These are phyloP conservation scores for Microcebus ravelobensis DNA, from an alignment of 2,113 vertebrate genomes.

Conservation along the genomic window DNA sequence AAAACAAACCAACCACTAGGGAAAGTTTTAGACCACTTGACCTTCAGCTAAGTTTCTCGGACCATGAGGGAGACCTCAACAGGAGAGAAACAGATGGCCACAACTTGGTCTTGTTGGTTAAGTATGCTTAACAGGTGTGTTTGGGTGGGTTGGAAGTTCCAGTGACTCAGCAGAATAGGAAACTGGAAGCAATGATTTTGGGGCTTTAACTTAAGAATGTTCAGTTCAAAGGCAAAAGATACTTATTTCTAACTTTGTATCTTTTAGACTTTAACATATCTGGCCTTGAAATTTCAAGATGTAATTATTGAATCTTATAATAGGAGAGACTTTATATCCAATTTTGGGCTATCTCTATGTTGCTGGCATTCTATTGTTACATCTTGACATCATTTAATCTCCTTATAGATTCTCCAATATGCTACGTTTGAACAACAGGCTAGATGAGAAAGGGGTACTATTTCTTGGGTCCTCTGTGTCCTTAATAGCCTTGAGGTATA, in stretches of 20 bases:
- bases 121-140: no score
- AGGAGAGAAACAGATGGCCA: no score
- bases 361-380: not conserved
- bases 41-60: not conserved
- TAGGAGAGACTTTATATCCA: not conserved
- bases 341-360: not conserved
- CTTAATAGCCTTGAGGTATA: not conserved
- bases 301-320: not conserved
- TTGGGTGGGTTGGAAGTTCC: not conserved
- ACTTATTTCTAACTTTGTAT: not conserved
- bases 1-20: not conserved
- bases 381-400: not conserved
- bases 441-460: fast-evolving
- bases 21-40: not conserved
- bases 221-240: not conserved
- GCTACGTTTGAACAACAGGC: not conserved
- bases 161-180: not conserved
- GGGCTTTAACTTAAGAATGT: not conserved
- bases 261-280: not conserved
- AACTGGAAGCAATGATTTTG: not conserved
- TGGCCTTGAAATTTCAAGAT: constrained; percentile 18
- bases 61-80: not conserved
- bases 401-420: not conserved
- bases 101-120: not conserved
- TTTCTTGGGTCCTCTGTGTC: not conserved